These are phyloP conservation scores for Peromyscus eremicus DNA, from an alignment of 2,797 vertebrate genomes.

Conservation along the genomic window DNA sequence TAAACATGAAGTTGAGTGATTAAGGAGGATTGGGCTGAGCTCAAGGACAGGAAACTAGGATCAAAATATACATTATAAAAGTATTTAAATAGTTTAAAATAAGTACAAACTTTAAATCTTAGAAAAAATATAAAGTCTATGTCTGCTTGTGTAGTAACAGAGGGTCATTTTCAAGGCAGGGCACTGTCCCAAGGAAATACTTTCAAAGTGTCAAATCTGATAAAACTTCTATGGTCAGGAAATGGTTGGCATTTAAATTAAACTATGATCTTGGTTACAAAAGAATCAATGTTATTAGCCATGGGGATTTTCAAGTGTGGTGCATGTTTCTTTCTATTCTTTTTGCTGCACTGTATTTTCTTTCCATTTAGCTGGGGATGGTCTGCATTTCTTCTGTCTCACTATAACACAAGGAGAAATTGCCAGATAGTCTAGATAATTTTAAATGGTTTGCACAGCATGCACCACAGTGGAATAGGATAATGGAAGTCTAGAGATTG, in stretches of 20 bases:
- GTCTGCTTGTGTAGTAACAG: neutral
- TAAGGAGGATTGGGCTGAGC: too few relatives aligned
- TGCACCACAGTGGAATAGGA: neutral
- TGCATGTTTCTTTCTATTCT: neutral
- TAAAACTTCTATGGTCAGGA: neutral
- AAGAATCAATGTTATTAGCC: neutral
- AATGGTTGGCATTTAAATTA: slow-evolving; percentile 25
- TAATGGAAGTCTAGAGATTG: neutral
- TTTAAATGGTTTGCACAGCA: slow-evolving; percentile 36
- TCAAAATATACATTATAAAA: neutral
- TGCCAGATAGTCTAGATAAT: neutral
- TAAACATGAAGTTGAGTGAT: neutral
- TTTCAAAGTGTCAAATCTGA: neutral
- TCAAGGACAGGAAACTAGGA: neutral
- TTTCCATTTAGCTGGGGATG: neutral
- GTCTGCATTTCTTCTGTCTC: neutral
- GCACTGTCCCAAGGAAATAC: neutral
- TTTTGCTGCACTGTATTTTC: neutral
- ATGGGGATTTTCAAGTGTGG: neutral
- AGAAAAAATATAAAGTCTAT: neutral
- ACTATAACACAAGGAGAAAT: neutral
- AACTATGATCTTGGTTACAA: neutral
- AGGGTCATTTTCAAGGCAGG: neutral
- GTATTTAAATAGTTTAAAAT: neutral
- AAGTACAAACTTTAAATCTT: neutral